These are phyloP conservation scores for Apostichopus japonicus DNA, from an alignment of 35 echinoderm and acorn worm genomes.

Conservation along the genomic window DNA sequence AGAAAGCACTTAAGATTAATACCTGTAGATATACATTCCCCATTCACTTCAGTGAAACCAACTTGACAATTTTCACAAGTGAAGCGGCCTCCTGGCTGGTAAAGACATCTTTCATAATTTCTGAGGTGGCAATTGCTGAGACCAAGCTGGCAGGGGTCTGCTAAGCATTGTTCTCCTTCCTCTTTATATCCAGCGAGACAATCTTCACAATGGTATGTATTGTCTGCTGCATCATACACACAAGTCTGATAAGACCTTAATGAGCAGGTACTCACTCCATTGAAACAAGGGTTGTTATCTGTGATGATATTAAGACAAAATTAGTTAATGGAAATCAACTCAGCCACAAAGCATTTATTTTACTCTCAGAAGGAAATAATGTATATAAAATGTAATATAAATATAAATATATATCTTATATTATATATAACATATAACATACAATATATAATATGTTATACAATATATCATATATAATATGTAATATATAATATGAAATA, in stretches of 20 bases:
- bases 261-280: slow-evolving; percentile 9
- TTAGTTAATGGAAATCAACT: no score
- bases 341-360: no score
- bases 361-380: no score
- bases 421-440: no score
- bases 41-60: neutral
- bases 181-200: slow-evolving; percentile 14
- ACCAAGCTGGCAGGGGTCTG: slow-evolving; percentile 36
- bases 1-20: neutral
- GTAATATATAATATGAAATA: no score
- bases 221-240: neutral
- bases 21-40: slow-evolving; percentile 20
- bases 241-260: slow-evolving; percentile 20
- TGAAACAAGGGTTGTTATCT: slow-evolving; percentile 41
- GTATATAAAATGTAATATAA: no score
- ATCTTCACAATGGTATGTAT: slow-evolving; percentile 30
- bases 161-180: slow-evolving; percentile 19
- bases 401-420: no score
- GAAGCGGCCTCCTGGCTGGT: slow-evolving; percentile 35
- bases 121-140: slow-evolving; percentile 8
- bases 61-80: slow-evolving; percentile 26
- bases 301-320: neutral
- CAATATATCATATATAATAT: no score
- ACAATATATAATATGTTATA: no score
- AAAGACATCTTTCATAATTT: slow-evolving; percentile 49